Conservation (phyloP, 2,797 vertebrate genomes). For the Crotalus adamanteus region DNA sequence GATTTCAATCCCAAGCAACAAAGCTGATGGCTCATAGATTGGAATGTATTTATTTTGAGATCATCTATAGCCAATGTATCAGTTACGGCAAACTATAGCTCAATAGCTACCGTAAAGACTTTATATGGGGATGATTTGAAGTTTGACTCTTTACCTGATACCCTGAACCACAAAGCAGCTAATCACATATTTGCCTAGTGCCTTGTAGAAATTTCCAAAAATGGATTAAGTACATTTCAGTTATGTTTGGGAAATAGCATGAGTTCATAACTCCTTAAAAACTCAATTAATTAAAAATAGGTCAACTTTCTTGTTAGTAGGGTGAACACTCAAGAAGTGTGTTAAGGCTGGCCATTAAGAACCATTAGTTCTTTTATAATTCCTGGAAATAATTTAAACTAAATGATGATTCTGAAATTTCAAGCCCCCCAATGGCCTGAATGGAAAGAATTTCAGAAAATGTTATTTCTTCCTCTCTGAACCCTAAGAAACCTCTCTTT, state of each 20-base stretch:
- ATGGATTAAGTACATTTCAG: neutral
- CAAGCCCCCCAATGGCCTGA: neutral
- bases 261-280: neutral
- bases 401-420: neutral
- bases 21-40: neutral
- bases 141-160: neutral
- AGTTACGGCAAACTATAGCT: neutral
- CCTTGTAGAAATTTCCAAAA: neutral
- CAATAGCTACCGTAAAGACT: neutral
- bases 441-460: neutral
- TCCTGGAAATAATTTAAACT: neutral
- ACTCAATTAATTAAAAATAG: neutral
- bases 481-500: neutral
- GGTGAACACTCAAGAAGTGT: neutral
- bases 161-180: neutral
- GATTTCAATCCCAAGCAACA: constrained; percentile 18
- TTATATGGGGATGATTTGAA: neutral
- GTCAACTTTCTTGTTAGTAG: neutral
- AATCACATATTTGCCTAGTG: neutral
- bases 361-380: neutral
- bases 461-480: neutral
- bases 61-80: neutral
- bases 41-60: neutral
- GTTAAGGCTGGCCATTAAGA: neutral
- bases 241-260: neutral